Percentiles rank a stretch among this genome's conserved stretches.
Conservation (phyloP, 2,113 vertebrate genomes). For the Gobius niger region DNA sequence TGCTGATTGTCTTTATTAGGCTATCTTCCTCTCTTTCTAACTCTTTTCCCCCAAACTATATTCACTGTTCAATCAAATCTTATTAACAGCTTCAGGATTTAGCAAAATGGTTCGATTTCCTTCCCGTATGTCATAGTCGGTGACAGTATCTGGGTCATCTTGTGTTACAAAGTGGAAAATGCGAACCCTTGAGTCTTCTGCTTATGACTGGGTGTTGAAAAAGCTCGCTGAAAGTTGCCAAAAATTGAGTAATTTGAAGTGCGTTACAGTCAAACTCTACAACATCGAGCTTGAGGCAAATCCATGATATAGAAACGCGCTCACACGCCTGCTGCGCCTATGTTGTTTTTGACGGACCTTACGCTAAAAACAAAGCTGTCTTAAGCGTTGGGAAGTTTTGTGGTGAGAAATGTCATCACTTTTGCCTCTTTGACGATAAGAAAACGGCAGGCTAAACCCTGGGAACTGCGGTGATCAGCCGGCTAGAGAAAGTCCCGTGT, state of each 20-base stretch:
- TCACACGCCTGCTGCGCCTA: too few relatives aligned
- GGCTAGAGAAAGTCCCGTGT: constrained; percentile 55
- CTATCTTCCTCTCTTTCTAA: too few relatives aligned
- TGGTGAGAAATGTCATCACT: constrained; percentile 21
- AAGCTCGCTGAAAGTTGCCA: not conserved
- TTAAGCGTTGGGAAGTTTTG: constrained; percentile 29
- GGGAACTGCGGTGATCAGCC: constrained; percentile 6
- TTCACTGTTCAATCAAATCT: too few relatives aligned
- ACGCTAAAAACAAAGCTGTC: not conserved
- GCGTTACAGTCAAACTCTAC: not conserved
- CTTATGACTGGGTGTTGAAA: not conserved
- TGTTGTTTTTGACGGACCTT: not conserved
- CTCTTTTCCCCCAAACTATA: too few relatives aligned
- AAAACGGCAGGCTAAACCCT: not conserved
- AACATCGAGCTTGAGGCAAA: not conserved
- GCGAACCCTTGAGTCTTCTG: not conserved
- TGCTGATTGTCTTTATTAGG: too few relatives aligned
- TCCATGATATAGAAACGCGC: not conserved
- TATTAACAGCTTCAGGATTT: too few relatives aligned
- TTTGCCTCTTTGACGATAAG: constrained; percentile 8
- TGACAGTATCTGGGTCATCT: constrained; percentile 38
- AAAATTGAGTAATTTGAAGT: constrained; percentile 13
- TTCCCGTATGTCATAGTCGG: not conserved
- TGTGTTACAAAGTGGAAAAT: constrained; percentile 34
- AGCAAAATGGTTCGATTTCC: not conserved